Conservation (phyloP, 2,888 invertebrate species). For the Chalcis sispes region DNA sequence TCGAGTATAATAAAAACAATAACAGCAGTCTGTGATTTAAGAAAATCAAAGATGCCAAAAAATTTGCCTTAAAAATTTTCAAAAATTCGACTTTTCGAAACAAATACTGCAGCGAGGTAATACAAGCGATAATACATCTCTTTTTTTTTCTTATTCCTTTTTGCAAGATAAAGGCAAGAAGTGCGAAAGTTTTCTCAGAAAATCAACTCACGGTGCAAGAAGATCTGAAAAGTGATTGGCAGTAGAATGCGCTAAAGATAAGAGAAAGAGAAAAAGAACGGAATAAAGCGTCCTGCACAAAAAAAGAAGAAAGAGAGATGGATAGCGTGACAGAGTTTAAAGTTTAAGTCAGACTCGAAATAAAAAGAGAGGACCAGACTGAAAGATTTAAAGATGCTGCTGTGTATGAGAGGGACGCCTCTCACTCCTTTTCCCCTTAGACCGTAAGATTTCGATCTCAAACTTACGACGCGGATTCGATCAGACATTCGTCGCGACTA, state of each 20-base stretch:
- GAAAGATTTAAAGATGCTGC: not conserved
- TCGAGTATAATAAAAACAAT: not conserved
- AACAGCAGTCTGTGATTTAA: not conserved
- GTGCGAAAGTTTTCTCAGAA: conserved; percentile 14
- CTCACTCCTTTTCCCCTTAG: too few relatives aligned
- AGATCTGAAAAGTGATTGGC: conserved; percentile 46
- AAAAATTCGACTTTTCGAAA: too few relatives aligned
- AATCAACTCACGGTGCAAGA: conserved; percentile 1
- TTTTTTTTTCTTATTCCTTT: too few relatives aligned
- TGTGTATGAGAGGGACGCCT: too few relatives aligned
- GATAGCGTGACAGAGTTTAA: conserved; percentile 26
- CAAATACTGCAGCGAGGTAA: not conserved
- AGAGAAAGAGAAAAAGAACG: conserved; percentile 19
- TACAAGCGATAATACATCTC: conserved; percentile 34
- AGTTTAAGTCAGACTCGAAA: conserved; percentile 16
- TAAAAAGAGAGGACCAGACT: not conserved
- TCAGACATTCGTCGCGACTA: conserved; percentile 67
- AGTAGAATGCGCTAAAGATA: conserved; percentile 59
- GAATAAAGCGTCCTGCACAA: conserved; percentile 44
- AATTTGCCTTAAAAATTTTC: not conserved
- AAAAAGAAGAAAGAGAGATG: conserved; percentile 9
- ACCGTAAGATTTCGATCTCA: conserved; percentile 48
- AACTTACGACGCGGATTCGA: conserved; percentile 63
- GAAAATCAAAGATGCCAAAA: not conserved
- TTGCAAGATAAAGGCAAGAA: not conserved